Base-by-base conservation (phyloP, 1,140 invertebrate genomes). In the Psix sp. region DNA sequence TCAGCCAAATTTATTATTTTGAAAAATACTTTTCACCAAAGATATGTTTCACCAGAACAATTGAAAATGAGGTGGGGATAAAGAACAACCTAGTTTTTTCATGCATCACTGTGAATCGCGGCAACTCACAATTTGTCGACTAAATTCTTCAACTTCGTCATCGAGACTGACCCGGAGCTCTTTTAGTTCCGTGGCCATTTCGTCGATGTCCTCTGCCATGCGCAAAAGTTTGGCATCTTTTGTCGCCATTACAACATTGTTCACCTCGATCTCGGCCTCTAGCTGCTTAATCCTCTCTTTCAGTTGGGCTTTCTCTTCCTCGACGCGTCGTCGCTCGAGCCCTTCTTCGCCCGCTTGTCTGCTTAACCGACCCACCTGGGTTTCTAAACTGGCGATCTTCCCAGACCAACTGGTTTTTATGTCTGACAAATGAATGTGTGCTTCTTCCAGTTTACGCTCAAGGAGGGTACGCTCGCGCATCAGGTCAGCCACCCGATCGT, bases 401-500 rank as follows among this genome's bases (percentile, higher is more conserved):
- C 93, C 92, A 77, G 94, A 95, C 95, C 94, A 96, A 0, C 93
- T 94, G 1, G 93, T 94, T 81, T 96, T 96, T 63, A 96, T 94
- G 75, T 96, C 94, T 0, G 93, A 92, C 0, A 97, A 81, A 82
- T 96, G 94, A 63, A 96, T 87, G 79, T 95, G 93, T 0, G 93
- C 90, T 79, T 97, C 95, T 71, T 95, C 93, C 14, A 96, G 82
- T 70, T 94, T 91, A 36, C 93, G 88, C 74, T 95, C 92, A 3
- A 94, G 80, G 1, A 94, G 84, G 9, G 90, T 90, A 7, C 92
- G 86, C 75, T 94, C 93, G 14, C 86, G 80, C 84, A 87, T 83
- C 5, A 87, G 38, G 66, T 86, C 82, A 0, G 85, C 85, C 24
- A 87, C 74, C 49, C 87, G 87, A 36, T 93, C 91, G 62, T 93